These are phyloP conservation scores for Polyploca ridens DNA, from an alignment of 2,888 invertebrate species.

Conservation along the genomic window DNA sequence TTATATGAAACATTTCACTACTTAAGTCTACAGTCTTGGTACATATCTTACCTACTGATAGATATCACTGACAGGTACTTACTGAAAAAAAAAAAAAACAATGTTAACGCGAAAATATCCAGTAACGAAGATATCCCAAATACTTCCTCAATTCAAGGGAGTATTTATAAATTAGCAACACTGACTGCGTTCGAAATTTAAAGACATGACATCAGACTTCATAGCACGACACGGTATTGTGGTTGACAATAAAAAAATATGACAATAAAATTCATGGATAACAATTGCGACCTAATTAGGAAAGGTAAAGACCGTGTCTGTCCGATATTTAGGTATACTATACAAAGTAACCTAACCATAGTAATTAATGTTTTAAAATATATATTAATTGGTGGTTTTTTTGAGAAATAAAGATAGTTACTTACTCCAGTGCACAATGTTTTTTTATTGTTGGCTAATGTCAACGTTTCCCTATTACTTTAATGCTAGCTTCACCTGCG, in stretches of 20 bases:
- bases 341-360: constrained; percentile 56
- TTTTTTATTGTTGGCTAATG: constrained; percentile 53
- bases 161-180: constrained; percentile 21
- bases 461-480: not conserved
- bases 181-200: constrained; percentile 15
- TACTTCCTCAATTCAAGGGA: constrained; percentile 8
- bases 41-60: constrained; percentile 63
- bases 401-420: constrained; percentile 80
- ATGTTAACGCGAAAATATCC: constrained; percentile 9
- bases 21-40: constrained; percentile 52
- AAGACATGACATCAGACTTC: constrained; percentile 17
- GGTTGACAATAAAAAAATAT: constrained; percentile 33
- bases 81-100: constrained; percentile 35
- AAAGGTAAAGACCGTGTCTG: constrained; percentile 46
- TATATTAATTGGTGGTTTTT: constrained; percentile 80
- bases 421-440: constrained; percentile 77
- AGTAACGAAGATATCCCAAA: not conserved
- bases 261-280: constrained; percentile 28
- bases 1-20: constrained; percentile 47
- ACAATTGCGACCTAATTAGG: constrained; percentile 23
- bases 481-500: not conserved
- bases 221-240: constrained; percentile 38
- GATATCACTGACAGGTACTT: constrained; percentile 33
- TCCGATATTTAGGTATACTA: constrained; percentile 58
- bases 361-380: constrained; percentile 72